Conservation (phyloP, 1,140 invertebrate genomes). For the Sycophila sp. region DNA sequence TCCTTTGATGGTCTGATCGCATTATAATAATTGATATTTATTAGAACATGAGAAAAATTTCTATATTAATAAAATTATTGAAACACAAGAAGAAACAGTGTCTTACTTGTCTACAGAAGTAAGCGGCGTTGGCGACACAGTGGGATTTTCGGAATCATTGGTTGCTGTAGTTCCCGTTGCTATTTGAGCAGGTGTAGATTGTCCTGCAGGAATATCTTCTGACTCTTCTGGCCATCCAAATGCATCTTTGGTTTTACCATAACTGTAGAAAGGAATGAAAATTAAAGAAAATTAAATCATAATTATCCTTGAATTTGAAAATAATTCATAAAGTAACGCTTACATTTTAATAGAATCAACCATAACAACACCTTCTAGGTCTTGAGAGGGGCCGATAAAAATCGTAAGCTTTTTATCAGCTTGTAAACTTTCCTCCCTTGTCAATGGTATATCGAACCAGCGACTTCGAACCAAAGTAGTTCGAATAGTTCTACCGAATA, state of each 20-base stretch:
- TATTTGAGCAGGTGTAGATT: conserved; percentile 63
- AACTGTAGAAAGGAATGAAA: conserved; percentile 60
- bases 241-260: conserved; percentile 94
- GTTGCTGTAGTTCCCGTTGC: conserved; percentile 52
- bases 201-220: conserved; percentile 80
- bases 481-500: conserved; percentile 84
- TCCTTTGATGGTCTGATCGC: conserved; percentile 60
- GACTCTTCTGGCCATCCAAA: conserved; percentile 97
- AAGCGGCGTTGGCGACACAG: conserved; percentile 59
- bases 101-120: conserved; percentile 69
- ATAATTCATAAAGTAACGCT: conserved; percentile 39
- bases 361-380: conserved; percentile 89
- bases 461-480: conserved; percentile 81
- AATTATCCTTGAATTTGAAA: background rate
- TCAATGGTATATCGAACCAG: conserved; percentile 96
- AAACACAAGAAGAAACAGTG: conserved; percentile 15
- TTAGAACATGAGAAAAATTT: conserved; percentile 11
- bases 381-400: conserved; percentile 90
- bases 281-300: background rate
- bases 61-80: background rate
- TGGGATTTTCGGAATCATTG: conserved; percentile 60
- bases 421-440: conserved; percentile 91
- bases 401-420: conserved; percentile 92
- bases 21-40: conserved; percentile 47
- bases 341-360: conserved; percentile 92